Evolutionary conservation across 2,113 vertebrate genomes (phyloP), one percentile per base, ranked within the genome.

Genomic region (Clarias macrocephalus): DNA sequence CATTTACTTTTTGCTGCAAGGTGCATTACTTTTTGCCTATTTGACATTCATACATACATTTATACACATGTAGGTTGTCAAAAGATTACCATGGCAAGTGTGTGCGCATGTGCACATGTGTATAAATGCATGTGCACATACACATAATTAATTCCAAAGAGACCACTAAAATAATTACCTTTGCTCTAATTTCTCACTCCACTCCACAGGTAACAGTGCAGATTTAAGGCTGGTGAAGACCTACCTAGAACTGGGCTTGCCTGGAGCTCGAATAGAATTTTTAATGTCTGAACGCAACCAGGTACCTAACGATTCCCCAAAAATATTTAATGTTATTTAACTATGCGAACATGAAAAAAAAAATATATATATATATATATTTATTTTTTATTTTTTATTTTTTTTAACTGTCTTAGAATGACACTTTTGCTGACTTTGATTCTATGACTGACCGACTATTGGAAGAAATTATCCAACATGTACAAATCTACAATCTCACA

Each of bases 391-490:
- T n/a, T n/a, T n/a, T n/a, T n/a, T n/a, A 85, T 87, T 37, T 15
- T n/a, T 77, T 42, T 11, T 72, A 42, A 80, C 92, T 91, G 93
- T 23, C 90, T 87, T 95, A 99, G 98, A 99, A 98, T 95, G 98
- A 99, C 93, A 99, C 98, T 65, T 99, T 99, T 96, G 98, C 98
- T 92, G 98, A 99, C 95, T 99, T 99, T 96, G 98, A 99, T 93
- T 97, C 97, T 85, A 99, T 99, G 98, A 99, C 98, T 15, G 98
- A 99, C 94, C 95, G 98, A 57, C 94, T 99, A 90, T 94, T 99
- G 94, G 98, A 99, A 95, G 98, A 99, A 94, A 99, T 99, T 90
- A 95, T 99, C 90, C 98, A 99, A 37, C 99, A 99, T 92, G 98
- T 99, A 94, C 98, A 99, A 91, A 97, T 99, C 93, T 99, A 99